These are phyloP conservation scores for Plemyria rubiginata DNA, from an alignment of 2,888 invertebrate species.

Conservation along the genomic window DNA sequence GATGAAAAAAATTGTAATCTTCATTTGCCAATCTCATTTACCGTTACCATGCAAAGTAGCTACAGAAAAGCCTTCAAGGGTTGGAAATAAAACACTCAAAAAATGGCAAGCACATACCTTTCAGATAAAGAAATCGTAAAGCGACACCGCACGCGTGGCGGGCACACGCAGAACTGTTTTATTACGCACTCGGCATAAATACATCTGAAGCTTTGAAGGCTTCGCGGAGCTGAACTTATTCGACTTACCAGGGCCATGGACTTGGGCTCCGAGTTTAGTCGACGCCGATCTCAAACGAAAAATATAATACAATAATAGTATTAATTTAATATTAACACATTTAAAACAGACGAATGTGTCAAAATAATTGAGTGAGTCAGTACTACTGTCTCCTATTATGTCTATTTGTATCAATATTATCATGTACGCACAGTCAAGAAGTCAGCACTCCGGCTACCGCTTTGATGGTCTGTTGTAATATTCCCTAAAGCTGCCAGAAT, in stretches of 20 bases:
- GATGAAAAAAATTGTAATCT: neutral
- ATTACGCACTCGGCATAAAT: constrained; percentile 40
- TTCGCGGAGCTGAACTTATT: constrained; percentile 14
- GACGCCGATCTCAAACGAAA: too few relatives aligned
- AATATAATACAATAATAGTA: too few relatives aligned
- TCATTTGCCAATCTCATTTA: neutral
- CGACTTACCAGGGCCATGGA: constrained; percentile 2
- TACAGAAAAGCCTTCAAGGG: neutral
- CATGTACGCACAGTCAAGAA: too few relatives aligned
- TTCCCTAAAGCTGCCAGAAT: neutral
- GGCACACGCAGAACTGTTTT: constrained; percentile 40
- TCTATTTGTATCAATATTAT: too few relatives aligned
- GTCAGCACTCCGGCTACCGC: neutral
- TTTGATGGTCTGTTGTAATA: neutral
- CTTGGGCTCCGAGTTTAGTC: neutral
- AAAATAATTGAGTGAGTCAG: too few relatives aligned
- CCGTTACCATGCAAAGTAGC: constrained; percentile 4
- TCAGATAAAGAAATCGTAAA: constrained; percentile 43
- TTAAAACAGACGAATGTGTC: too few relatives aligned
- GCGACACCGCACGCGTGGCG: constrained; percentile 30
- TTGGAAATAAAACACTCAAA: constrained; percentile 33
- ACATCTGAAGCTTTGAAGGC: constrained; percentile 21
- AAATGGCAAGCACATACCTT: constrained; percentile 34
- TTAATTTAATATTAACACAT: too few relatives aligned
- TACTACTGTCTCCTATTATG: too few relatives aligned